Conservation (phyloP, 2,797 vertebrate species). For the Sparidentex hasta region DNA sequence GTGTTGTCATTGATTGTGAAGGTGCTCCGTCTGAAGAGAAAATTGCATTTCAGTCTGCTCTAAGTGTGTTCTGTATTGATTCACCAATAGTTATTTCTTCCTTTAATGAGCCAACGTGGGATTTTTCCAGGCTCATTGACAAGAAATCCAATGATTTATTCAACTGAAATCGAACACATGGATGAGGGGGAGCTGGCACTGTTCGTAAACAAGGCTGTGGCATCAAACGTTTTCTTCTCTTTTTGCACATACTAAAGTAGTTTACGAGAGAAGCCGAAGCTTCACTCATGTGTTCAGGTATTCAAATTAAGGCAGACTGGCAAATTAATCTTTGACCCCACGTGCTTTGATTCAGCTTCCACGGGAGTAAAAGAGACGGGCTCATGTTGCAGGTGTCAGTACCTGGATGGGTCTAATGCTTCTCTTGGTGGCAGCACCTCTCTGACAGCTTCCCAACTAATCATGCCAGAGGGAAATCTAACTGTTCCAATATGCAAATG, state of each 20-base stretch:
- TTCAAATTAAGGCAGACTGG: slow-evolving; percentile 27
- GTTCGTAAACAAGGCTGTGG: background rate
- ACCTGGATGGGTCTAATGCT: slow-evolving; percentile 42
- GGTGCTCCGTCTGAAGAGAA: slow-evolving; percentile 6
- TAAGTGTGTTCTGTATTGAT: slow-evolving; percentile 11
- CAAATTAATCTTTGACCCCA: slow-evolving; percentile 34
- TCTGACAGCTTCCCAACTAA: slow-evolving; percentile 50
- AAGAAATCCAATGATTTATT: slow-evolving; percentile 48
- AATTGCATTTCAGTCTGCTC: slow-evolving; percentile 9
- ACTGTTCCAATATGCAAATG: slow-evolving; percentile 65
- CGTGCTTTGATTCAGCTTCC: slow-evolving; percentile 8
- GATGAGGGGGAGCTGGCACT: background rate
- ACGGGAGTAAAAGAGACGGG: slow-evolving; percentile 24
- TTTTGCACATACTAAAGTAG: background rate
- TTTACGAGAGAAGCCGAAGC: slow-evolving; percentile 13
- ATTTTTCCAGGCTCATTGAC: slow-evolving; percentile 29
- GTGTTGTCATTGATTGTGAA: slow-evolving; percentile 19
- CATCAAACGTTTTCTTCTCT: slow-evolving; percentile 6
- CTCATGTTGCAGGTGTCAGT: slow-evolving; percentile 41
- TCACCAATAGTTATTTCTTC: slow-evolving; percentile 27
- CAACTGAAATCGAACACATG: background rate
- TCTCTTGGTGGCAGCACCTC: slow-evolving; percentile 26
- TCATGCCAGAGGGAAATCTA: slow-evolving; percentile 66
- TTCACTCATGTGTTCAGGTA: background rate
- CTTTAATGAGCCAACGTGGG: slow-evolving; percentile 36